Conservation (phyloP, 2,888 invertebrate genomes). For the Mesopsocus fuscifrons region DNA sequence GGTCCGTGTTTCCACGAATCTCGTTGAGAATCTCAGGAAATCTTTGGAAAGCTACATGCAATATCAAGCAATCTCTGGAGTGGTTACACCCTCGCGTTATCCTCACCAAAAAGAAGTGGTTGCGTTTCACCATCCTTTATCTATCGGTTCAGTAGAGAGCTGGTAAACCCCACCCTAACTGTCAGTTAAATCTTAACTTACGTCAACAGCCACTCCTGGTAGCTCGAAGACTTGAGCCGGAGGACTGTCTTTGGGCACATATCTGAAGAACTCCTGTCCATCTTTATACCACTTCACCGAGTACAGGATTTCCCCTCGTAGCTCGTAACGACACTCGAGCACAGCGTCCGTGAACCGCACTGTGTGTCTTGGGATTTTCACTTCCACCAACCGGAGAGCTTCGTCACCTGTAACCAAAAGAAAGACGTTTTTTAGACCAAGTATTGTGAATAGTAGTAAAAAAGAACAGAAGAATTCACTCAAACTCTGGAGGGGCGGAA, state of each 20-base stretch:
- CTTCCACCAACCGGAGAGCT: constrained; percentile 50
- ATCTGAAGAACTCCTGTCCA: constrained; percentile 75
- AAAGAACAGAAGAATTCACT: constrained; percentile 1
- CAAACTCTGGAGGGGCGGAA: no score
- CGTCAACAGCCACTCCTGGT: constrained; percentile 69
- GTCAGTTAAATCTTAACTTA: no score
- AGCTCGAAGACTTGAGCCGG: constrained; percentile 59
- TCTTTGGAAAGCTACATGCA: no score
- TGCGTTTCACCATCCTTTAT: no score
- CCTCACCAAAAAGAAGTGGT: no score
- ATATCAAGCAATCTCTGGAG: no score
- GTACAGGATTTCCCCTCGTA: constrained; percentile 65
- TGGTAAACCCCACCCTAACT: no score
- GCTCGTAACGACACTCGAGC: constrained; percentile 64
- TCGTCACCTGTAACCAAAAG: constrained; percentile 26
- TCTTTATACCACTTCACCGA: constrained; percentile 89
- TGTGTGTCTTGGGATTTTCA: constrained; percentile 65
- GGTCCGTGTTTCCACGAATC: no score
- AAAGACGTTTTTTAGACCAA: constrained; percentile 12
- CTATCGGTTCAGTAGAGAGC: no score
- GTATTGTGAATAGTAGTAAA: constrained; percentile 1
- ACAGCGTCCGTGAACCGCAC: constrained; percentile 55
- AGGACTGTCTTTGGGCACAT: constrained; percentile 63
- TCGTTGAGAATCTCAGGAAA: no score
- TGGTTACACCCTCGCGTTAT: no score